A percentile compares a stretch with the other conserved stretches of the same genome.
Conservation (phyloP, 1,140 invertebrate species). For the Dolichoris vasculosae region DNA sequence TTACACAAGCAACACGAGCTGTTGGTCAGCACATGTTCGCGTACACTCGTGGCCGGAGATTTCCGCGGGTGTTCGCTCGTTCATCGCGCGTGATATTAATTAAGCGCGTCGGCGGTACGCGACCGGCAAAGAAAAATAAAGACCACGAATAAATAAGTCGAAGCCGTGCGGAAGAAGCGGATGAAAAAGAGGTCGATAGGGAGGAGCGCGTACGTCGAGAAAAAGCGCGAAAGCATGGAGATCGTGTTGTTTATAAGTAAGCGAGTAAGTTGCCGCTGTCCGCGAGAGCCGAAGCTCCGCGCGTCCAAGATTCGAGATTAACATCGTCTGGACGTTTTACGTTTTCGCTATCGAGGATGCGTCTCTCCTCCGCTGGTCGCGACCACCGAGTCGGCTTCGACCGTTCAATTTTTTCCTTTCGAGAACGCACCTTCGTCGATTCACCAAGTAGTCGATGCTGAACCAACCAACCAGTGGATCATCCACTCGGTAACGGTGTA, state of each 20-base stretch:
- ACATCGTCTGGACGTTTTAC: constrained; percentile 34
- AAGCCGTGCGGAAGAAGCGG: constrained; percentile 53
- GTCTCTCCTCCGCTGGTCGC: background rate
- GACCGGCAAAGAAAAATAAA: constrained; percentile 36
- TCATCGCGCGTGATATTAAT: constrained; percentile 70
- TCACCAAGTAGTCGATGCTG: background rate
- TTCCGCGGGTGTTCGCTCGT: constrained; percentile 2
- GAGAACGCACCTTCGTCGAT: constrained; percentile 3
- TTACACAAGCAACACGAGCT: background rate
- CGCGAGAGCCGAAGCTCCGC: background rate
- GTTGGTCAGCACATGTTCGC: constrained; percentile 20
- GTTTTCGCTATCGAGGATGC: constrained; percentile 25
- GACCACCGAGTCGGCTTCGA: background rate
- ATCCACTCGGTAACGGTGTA: background rate
- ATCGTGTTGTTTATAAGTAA: constrained; percentile 43
- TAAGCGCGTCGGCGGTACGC: constrained; percentile 60
- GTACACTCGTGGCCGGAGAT: background rate
- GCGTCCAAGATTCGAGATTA: constrained; percentile 47
- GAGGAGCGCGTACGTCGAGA: background rate
- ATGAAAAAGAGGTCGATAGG: constrained; percentile 57
- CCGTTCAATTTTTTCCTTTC: background rate
- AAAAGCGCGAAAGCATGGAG: constrained; percentile 21
- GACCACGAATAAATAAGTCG: background rate
- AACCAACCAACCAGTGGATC: too few relatives aligned
- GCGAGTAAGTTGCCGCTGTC: background rate